A percentile compares a stretch with the other conserved stretches of the same genome.
phyloP scores from a whole-genome alignment of 2,113 vertebrate species.

The Balaeniceps rex region DNA sequence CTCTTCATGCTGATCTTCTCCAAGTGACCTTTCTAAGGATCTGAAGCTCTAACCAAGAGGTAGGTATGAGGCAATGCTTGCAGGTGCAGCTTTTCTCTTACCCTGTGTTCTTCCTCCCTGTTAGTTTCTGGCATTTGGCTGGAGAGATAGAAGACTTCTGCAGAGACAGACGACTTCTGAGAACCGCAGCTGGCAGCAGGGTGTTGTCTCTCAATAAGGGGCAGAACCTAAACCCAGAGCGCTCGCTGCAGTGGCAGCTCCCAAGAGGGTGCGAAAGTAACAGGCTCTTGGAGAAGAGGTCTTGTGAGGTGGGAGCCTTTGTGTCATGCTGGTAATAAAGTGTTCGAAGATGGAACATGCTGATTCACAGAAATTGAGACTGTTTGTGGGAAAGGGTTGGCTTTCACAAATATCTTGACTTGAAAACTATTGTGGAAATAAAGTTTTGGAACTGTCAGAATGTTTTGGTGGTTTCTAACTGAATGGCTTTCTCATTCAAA shows the following conservation, averaged over 20 bases:
- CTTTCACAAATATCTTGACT: constrained; percentile 26
- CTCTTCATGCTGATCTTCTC: not conserved
- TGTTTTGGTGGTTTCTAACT: constrained; percentile 38
- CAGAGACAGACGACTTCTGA: not conserved
- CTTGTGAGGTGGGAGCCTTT: constrained; percentile 8
- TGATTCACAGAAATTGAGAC: constrained; percentile 45
- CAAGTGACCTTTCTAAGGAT: not conserved
- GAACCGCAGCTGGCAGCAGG: not conserved
- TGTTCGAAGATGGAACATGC: constrained; percentile 7
- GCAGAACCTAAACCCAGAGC: not conserved
- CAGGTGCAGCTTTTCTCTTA: not conserved
- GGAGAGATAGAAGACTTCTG: not conserved
- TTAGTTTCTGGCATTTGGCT: not conserved
- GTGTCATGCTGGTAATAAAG: not conserved
- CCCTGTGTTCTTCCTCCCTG: not conserved
- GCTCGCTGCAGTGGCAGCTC: not conserved
- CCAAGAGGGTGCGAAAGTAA: not conserved
- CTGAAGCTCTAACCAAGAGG: not conserved
- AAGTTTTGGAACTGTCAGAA: constrained; percentile 4
- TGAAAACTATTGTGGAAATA: constrained; percentile 40
- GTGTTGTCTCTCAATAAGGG: not conserved
- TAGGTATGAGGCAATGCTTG: not conserved
- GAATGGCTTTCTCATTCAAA: constrained; percentile 21
- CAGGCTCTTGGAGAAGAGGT: not conserved
- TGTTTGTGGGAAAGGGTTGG: constrained; percentile 44